Evolutionary conservation across 2,888 invertebrate genomes (phyloP).

Genomic region (Ernsta delagoae): DNA sequence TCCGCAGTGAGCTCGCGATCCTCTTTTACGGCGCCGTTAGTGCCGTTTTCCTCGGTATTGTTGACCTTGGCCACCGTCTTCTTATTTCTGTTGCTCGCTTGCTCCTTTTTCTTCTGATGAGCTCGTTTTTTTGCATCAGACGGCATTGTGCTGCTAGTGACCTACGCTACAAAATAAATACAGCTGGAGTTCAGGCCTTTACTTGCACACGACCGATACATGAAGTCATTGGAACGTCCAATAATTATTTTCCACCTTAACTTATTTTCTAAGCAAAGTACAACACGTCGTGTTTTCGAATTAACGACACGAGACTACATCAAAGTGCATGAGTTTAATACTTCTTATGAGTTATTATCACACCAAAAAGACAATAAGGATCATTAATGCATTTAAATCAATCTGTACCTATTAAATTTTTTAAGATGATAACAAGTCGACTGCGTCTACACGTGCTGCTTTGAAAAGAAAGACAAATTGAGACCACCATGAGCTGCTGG

Average conservation of each 20-base stretch:
- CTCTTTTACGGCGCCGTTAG: slow-evolving; percentile 66
- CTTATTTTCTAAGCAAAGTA: slow-evolving; percentile 20
- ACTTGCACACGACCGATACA: slow-evolving; percentile 43
- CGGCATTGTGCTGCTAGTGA: slow-evolving; percentile 89
- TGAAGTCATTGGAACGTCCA: background rate
- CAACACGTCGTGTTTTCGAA: slow-evolving; percentile 22
- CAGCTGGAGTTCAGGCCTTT: slow-evolving; percentile 36
- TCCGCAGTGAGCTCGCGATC: slow-evolving; percentile 89
- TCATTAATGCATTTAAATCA: too few relatives aligned
- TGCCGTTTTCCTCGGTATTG: slow-evolving; percentile 83
- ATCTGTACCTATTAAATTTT: slow-evolving; percentile 53
- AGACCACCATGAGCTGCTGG: slow-evolving; percentile 15
- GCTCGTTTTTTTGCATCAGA: slow-evolving; percentile 99
- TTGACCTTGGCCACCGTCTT: slow-evolving; percentile 81
- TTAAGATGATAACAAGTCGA: slow-evolving; percentile 59
- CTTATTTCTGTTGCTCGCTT: slow-evolving; percentile 90
- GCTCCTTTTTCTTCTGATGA: slow-evolving; percentile 98
- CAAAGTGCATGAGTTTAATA: background rate
- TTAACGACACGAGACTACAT: background rate
- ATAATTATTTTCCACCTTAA: slow-evolving; percentile 18
- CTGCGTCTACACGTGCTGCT: slow-evolving; percentile 82
- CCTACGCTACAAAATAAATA: slow-evolving; percentile 42
- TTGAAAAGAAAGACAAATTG: slow-evolving; percentile 64
- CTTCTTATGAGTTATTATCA: background rate
- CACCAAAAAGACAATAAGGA: background rate